These are phyloP conservation scores for Scophthalmus maximus DNA, from an alignment of 2,113 vertebrate species.

Conservation along the genomic window DNA sequence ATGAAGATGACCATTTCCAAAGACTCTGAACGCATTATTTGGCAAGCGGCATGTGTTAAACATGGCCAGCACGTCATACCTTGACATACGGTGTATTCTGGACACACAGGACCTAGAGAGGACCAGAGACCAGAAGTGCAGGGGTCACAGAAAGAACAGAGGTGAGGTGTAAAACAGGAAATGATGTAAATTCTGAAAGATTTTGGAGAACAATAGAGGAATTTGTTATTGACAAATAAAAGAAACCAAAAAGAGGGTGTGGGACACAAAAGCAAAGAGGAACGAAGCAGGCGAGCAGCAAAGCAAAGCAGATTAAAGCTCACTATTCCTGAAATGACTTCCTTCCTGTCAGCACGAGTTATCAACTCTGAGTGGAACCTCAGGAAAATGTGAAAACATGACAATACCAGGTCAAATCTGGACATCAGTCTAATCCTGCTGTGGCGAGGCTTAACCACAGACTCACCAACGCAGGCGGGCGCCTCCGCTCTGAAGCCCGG, in stretches of 20 bases:
- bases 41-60: constrained; percentile 18
- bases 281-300: constrained; percentile 19
- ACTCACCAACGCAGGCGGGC: constrained; percentile 78
- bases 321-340: constrained; percentile 7
- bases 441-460: neutral
- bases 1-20: too few species aligned
- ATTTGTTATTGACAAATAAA: neutral
- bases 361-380: constrained; percentile 10
- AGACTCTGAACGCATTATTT: too few species aligned
- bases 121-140: constrained; percentile 23
- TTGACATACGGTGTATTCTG: constrained; percentile 63
- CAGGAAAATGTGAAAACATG: constrained; percentile 14
- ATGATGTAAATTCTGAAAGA: too few species aligned
- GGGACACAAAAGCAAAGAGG: neutral
- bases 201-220: neutral
- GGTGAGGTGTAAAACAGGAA: neutral
- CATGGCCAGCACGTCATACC: constrained; percentile 45
- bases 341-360: constrained; percentile 8
- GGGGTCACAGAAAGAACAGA: neutral
- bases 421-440: constrained; percentile 4
- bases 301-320: constrained; percentile 30
- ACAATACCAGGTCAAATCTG: constrained; percentile 5
- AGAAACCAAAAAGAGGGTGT: neutral
- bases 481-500: constrained; percentile 79
- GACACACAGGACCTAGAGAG: constrained; percentile 60